A percentile compares a stretch with the other conserved stretches of the same genome.
These are phyloP conservation scores for Sylvia atricapilla DNA, from an alignment of 2,113 vertebrate species.

Conservation along the genomic window DNA sequence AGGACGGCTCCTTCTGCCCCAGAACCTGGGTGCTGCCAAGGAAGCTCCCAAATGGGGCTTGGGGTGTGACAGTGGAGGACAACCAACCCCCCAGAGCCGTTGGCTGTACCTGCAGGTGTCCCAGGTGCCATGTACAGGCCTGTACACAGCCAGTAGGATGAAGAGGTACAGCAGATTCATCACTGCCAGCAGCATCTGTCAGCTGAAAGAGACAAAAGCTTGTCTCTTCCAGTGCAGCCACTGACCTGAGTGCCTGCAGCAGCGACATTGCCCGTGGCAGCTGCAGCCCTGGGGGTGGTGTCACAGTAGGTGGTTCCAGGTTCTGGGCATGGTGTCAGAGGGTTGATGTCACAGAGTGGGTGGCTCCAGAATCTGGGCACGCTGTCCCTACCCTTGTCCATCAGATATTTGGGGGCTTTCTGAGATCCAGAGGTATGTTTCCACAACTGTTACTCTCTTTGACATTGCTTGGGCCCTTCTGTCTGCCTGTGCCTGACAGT, in stretches of 20 bases:
- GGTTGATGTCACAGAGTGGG: not conserved
- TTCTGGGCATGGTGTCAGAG: not conserved
- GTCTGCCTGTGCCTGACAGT: too few species aligned
- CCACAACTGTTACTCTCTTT: too few species aligned
- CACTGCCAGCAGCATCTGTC: fast-evolving
- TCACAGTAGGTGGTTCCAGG: not conserved
- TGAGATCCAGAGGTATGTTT: too few species aligned
- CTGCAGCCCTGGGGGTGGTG: not conserved
- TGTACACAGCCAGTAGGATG: not conserved
- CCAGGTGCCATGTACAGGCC: not conserved
- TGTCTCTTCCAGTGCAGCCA: not conserved
- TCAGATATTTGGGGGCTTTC: too few species aligned
- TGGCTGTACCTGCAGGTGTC: not conserved
- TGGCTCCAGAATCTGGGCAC: not conserved
- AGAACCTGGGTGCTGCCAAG: not conserved
- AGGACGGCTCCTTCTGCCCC: too few species aligned
- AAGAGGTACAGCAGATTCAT: not conserved
- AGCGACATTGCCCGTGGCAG: fast-evolving
- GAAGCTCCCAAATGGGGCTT: not conserved
- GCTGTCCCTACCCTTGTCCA: not conserved
- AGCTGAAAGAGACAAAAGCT: not conserved
- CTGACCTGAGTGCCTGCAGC: not conserved
- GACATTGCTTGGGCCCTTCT: too few species aligned
- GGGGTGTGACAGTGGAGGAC: not conserved
- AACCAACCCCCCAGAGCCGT: not conserved